phyloP scores from a whole-genome alignment of 2,113 vertebrate genomes.

The Opisthocomus hoazin region DNA sequence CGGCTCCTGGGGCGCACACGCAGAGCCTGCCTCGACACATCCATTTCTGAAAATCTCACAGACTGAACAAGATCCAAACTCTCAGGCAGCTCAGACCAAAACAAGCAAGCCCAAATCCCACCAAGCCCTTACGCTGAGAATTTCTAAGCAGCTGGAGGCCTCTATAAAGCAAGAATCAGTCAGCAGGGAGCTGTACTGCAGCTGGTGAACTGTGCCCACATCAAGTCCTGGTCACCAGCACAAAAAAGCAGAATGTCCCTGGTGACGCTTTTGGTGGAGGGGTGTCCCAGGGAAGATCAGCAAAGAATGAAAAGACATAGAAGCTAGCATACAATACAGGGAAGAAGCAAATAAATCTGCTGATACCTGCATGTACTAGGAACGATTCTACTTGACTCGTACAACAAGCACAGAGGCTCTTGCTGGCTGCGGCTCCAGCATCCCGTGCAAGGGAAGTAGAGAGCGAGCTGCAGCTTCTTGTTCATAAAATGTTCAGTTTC shows the following conservation, averaged over 20 bases:
- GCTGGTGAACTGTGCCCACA: neutral
- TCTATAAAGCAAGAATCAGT: neutral
- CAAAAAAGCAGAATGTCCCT: neutral
- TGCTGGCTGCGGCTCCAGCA: neutral
- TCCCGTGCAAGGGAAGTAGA: accelerated
- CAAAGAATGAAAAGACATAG: neutral
- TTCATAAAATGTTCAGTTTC: neutral
- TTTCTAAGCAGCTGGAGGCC: neutral
- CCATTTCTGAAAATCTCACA: neutral
- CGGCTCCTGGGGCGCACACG: neutral
- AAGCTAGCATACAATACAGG: neutral
- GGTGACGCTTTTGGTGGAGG: neutral
- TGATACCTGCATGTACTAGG: neutral
- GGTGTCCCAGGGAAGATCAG: neutral
- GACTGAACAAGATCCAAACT: neutral
- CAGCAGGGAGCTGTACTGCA: accelerated
- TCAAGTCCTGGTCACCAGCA: neutral
- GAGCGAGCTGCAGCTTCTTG: neutral
- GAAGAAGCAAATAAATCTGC: neutral
- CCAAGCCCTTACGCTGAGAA: neutral
- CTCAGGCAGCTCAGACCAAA: neutral
- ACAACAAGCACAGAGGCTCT: neutral
- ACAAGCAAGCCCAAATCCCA: neutral
- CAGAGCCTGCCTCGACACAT: neutral
- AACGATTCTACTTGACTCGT: neutral